Evolutionary conservation across 2,888 invertebrate genomes (phyloP).

Genomic region (Netelia inedita): DNA sequence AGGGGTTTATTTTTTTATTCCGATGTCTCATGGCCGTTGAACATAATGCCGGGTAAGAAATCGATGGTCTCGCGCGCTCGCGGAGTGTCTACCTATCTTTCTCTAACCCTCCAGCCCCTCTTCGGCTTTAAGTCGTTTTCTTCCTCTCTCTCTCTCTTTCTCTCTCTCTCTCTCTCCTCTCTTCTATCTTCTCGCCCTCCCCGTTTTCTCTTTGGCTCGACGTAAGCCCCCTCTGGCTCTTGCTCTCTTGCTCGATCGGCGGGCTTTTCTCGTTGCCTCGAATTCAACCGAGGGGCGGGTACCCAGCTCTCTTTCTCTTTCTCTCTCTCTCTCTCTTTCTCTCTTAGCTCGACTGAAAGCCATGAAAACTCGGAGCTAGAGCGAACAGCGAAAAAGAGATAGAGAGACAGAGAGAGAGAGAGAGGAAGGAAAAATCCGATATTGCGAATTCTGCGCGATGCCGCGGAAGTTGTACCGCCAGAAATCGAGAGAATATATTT

Average conservation of each 20-base stretch:
- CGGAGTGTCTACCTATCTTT: constrained; percentile 63
- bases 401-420: constrained; percentile 38
- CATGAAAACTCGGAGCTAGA: constrained; percentile 53
- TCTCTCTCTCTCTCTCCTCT: constrained; percentile 67
- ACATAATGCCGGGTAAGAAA: constrained; percentile 77
- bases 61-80: constrained; percentile 72
- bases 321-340: constrained; percentile 22
- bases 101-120: constrained; percentile 42
- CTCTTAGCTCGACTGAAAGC: constrained; percentile 56
- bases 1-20: constrained; percentile 1
- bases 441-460: constrained; percentile 45
- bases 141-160: constrained; percentile 59
- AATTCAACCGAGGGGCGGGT: constrained; percentile 51
- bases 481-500: too few relatives aligned
- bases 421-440: constrained; percentile 15
- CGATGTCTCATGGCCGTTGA: constrained; percentile 67
- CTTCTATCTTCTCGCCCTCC: constrained; percentile 53
- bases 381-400: constrained; percentile 41
- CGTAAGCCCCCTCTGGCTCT: constrained; percentile 56
- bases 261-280: constrained; percentile 63
- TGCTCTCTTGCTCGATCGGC: constrained; percentile 68
- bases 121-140: constrained; percentile 20
- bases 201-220: constrained; percentile 43
- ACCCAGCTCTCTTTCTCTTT: constrained; percentile 40
- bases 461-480: constrained; percentile 9